Evolutionary conservation across 2,888 invertebrate genomes (phyloP).

Genomic region (Gastracanthus pulcherrimus): DNA sequence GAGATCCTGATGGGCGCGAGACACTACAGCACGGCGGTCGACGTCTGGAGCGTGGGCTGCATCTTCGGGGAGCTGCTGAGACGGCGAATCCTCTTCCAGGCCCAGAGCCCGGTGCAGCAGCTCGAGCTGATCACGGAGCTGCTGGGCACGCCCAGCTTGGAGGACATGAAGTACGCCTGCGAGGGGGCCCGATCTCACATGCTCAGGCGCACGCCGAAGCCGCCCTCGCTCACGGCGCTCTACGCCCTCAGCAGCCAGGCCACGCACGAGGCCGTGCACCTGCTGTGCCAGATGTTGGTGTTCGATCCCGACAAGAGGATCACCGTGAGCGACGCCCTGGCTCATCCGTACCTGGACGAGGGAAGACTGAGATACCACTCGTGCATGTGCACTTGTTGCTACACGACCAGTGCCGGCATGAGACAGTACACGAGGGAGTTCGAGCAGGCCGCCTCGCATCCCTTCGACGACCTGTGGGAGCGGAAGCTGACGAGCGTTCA

Average conservation of each 20-base stretch:
- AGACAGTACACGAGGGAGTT: slow-evolving; percentile 93
- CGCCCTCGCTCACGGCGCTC: slow-evolving; percentile 91
- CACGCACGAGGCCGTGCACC: slow-evolving; percentile 98
- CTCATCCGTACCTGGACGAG: slow-evolving; percentile 98
- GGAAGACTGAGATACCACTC: slow-evolving; percentile 99
- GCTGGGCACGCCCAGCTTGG: slow-evolving; percentile 95
- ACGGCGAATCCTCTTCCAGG: slow-evolving; percentile 97
- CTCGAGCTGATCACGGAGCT: slow-evolving; percentile 98
- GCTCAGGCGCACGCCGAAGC: slow-evolving; percentile 91
- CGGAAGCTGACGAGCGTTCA: slow-evolving; percentile 94
- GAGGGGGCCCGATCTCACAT: slow-evolving; percentile 96
- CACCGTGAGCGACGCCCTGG: slow-evolving; percentile 95
- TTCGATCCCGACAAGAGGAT: slow-evolving; percentile 99
- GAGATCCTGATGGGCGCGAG: slow-evolving; percentile 99
- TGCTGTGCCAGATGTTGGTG: slow-evolving; percentile 97
- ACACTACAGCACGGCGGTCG: slow-evolving; percentile 97
- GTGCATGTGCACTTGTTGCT: slow-evolving; percentile 99
- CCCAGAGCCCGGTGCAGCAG: slow-evolving; percentile 98
- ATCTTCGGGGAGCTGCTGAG: slow-evolving; percentile 99
- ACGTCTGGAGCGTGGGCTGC: slow-evolving; percentile 99
- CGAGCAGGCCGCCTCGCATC: slow-evolving; percentile 93
- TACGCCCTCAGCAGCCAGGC: slow-evolving; percentile 96
- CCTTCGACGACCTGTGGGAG: slow-evolving; percentile 98
- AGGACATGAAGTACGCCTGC: slow-evolving; percentile 98
- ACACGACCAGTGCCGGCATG: slow-evolving; percentile 86